Evolutionary conservation across 2,113 vertebrate genomes (phyloP).

Genomic region (Cinclus mexicanus): DNA sequence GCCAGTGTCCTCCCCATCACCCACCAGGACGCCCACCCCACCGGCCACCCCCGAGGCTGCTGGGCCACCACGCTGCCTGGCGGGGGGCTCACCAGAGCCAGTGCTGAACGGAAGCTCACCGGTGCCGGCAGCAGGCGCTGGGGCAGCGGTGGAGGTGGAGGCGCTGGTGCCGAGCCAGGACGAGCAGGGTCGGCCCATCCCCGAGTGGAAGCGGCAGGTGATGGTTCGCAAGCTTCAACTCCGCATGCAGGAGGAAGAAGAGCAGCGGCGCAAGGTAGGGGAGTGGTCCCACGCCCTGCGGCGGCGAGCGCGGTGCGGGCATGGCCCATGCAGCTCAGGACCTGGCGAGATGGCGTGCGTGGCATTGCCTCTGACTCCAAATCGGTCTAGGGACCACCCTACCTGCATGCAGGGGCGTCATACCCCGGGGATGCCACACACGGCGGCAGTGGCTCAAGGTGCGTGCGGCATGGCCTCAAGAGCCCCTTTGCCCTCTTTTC

Average conservation of each 20-base stretch:
- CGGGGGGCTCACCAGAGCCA: conserved; percentile 72
- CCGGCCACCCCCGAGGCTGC: conserved; percentile 56
- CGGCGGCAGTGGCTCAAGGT: neutral
- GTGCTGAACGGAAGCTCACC: conserved; percentile 83
- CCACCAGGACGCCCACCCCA: conserved; percentile 71
- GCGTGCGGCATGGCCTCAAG: neutral
- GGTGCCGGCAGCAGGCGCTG: conserved; percentile 50
- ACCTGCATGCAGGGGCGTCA: neutral
- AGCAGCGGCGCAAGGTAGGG: conserved; percentile 88
- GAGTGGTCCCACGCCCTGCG: neutral
- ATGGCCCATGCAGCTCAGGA: neutral
- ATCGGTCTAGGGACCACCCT: neutral
- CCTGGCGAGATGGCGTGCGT: neutral
- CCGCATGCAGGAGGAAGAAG: conserved; percentile 95
- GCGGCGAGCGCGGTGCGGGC: neutral
- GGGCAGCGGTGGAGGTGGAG: conserved; percentile 80
- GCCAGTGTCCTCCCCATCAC: conserved; percentile 4
- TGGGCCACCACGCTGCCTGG: conserved; percentile 44
- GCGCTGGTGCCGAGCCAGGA: conserved; percentile 88
- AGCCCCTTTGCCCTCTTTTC: conserved; percentile 78
- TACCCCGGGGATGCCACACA: neutral
- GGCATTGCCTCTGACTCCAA: neutral
- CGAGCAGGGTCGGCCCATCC: conserved; percentile 85
- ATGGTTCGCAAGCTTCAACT: conserved; percentile 95
- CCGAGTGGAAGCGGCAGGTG: conserved; percentile 97